Evolutionary conservation across 2,797 vertebrate species (phyloP).

Genomic region (Liparis tanakae): DNA sequence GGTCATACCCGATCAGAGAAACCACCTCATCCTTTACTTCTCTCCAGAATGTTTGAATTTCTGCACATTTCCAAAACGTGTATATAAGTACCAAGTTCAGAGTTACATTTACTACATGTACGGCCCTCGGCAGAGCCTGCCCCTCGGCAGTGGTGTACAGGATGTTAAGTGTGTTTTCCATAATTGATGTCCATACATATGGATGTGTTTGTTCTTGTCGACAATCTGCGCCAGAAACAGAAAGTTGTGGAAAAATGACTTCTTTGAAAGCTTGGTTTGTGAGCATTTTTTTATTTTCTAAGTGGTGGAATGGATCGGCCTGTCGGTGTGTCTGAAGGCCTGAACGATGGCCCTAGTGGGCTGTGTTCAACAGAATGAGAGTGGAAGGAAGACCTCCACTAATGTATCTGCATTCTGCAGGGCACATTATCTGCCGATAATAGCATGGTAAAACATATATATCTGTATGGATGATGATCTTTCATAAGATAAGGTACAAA

Average conservation of each 20-base stretch:
- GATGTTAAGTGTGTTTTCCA: too few species aligned
- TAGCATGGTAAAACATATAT: not conserved
- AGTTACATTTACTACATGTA: too few species aligned
- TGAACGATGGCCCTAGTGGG: conserved; percentile 9
- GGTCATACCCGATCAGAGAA: too few species aligned
- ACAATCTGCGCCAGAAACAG: conserved; percentile 29
- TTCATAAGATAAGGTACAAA: not conserved
- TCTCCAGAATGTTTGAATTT: too few species aligned
- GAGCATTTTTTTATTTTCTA: not conserved
- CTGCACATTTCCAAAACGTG: too few species aligned
- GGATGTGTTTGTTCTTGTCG: conserved; percentile 33
- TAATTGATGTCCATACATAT: too few species aligned
- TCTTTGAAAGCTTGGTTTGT: conserved; percentile 27
- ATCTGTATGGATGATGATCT: not conserved
- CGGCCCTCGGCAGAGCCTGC: too few species aligned
- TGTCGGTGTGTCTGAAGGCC: conserved; percentile 17
- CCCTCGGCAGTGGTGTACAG: too few species aligned
- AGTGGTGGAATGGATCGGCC: conserved; percentile 8
- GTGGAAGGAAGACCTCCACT: not conserved
- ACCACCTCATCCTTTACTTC: too few species aligned
- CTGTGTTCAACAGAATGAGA: conserved; percentile 21
- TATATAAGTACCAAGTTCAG: too few species aligned
- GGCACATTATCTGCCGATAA: not conserved
- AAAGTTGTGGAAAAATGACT: conserved; percentile 12
- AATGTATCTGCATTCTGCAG: not conserved